phyloP scores from a whole-genome alignment of 2,888 invertebrate genomes.

The Andrena marginata region DNA sequence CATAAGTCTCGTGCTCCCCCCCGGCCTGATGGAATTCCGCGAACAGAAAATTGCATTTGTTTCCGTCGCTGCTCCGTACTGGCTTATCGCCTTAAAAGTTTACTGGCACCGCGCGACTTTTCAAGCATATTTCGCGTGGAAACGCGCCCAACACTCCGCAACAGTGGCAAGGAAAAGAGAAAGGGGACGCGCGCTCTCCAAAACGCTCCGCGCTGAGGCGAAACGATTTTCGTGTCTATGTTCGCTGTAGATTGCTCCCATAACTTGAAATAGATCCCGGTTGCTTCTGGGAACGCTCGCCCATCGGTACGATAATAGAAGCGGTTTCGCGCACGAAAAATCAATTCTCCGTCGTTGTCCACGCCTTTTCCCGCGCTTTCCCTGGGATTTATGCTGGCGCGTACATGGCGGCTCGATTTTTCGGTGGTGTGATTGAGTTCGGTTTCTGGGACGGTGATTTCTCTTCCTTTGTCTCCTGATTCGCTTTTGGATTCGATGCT shows the following conservation, averaged over 20 bases:
- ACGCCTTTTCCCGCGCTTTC: background rate
- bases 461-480: background rate
- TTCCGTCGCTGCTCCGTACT: background rate
- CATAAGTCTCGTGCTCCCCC: background rate
- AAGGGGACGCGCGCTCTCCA: background rate
- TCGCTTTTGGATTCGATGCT: background rate
- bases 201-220: background rate
- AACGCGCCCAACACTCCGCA: background rate
- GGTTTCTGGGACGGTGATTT: background rate
- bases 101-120: background rate
- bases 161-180: background rate
- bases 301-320: slow-evolving; percentile 15
- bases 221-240: slow-evolving; percentile 6
- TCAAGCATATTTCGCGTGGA: background rate
- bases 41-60: slow-evolving; percentile 22
- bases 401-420: background rate
- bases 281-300: slow-evolving; percentile 16
- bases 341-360: background rate
- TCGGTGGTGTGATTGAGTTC: background rate
- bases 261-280: slow-evolving; percentile 25
- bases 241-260: slow-evolving; percentile 14
- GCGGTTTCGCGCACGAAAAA: background rate
- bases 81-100: slow-evolving; percentile 26
- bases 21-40: slow-evolving; percentile 13
- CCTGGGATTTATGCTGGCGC: background rate